Base-by-base conservation (phyloP, 2,113 vertebrate species). In the Bujurquina vittata region DNA sequence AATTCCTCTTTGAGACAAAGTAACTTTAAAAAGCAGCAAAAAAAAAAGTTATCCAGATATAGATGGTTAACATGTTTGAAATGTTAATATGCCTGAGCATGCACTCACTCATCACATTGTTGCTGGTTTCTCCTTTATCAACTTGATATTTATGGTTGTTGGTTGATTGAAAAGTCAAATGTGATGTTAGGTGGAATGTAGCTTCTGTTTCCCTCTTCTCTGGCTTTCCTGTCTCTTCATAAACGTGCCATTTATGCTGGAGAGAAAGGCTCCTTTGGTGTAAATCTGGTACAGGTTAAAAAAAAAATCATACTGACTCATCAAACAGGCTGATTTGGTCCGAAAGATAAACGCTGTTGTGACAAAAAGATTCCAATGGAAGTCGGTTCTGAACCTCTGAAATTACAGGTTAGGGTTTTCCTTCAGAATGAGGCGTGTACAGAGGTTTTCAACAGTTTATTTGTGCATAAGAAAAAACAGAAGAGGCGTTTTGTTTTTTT, bases 141-240 rank as follows among this genome's bases (percentile, higher is more conserved):
- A 69, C 87, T 83, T 87, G 77, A 87, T 75, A 56, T 86, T 77
- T 77, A 84, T 49, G 55, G 54, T 57, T 81, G 83, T 84, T 56
- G 29, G 67, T 74, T 26, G 33, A 52, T 63, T 62, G 37, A 84
- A 52, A 18, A 11, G 22, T 83, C 29, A 22, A 14, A 61, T 55
- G 73, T 83, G 52, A 67, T 78, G 61, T 77, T 77, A 33, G 79
- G 75, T 84, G 65, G 85, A 87, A 92, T 89, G 80, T 87, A 87
- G 83, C 83, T 49, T 77, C 33, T 29, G 56, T 85, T 80, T 67
- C 65, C 33, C 63, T 63, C 67, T 35, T 83, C 65, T 72, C 65
- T 37, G 84, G 55, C n/a, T 62, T 75, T 80, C n/a, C n/a, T 11
- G 1, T 84, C 52, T 67, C 59, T 52, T 61, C 29, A 52, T 76